Evolutionary conservation across 1,140 invertebrate genomes (phyloP), one percentile per base, ranked within the genome.

Genomic region (Chrysomallon squamiferum): DNA sequence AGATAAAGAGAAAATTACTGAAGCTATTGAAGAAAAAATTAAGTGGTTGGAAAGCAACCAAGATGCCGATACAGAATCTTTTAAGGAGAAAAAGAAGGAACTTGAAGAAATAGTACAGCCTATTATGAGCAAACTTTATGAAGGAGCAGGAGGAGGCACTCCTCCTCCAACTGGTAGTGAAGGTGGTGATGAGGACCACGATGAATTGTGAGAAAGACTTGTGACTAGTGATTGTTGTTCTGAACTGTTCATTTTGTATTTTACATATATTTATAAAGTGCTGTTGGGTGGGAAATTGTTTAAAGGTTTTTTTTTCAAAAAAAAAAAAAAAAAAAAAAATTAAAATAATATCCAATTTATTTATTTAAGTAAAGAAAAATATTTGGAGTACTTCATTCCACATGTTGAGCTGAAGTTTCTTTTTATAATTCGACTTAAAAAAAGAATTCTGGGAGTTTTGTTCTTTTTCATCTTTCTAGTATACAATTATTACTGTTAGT

Each of bases 1-100:
- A 5, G 97, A 99, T 59, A 99, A 99, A 85, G 87, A 92, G 5
- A 98, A 96, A 77, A 95, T 99, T 88, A 96, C 98, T 82, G 91
- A 80, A 30, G 95, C 94, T 25, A 93, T 99, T 76, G 96, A 98
- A 69, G 95, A 96, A 73, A 93, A 95, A 65, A 99, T 99, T 79
- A 97, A 98, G 82, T 99, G 97, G 97, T 87, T 99, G 43, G 97
- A 99, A 86, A 91, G 93, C 68, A 97, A 99, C 86, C 91, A 92
- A 73, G 96, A 99, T 71, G 93, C 94, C 5, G 95, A 98, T 52
- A 89, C 92, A 0, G 95, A 97, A 78, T 95, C 97, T 59, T 95
- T 95, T 87, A 96, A 97, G 83, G 93, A 93, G 82, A 94, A 98
- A 81, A 99, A 99, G 91, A 99, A 99, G 83, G 92, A 96, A 80